A percentile compares a stretch with the other conserved stretches of the same genome.
Conservation (phyloP, 2,797 vertebrate species). For the Sardinella longiceps region DNA sequence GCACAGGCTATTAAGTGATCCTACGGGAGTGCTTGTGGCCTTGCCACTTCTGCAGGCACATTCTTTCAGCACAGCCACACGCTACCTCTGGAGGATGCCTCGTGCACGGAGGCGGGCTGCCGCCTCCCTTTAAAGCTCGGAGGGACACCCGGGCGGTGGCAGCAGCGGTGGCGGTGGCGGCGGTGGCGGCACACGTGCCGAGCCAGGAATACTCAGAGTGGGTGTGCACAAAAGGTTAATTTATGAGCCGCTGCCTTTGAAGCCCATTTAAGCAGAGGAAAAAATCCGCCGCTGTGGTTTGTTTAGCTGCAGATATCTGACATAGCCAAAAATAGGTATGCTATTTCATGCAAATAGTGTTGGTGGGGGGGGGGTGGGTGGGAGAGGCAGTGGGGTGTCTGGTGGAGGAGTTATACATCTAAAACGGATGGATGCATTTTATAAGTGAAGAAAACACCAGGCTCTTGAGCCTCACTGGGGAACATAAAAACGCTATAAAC, state of each 20-base stretch:
- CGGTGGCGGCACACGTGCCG: not conserved
- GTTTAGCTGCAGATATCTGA: not conserved
- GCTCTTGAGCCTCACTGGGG: not conserved
- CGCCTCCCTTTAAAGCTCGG: not conserved
- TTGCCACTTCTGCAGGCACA: not conserved
- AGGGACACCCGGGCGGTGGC: not conserved
- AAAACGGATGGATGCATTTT: conserved; percentile 2
- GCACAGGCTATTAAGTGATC: not conserved
- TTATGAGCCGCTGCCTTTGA: not conserved
- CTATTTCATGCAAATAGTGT: not conserved
- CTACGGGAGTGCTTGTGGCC: not conserved
- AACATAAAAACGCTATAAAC: not conserved
- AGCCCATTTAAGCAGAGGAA: not conserved
- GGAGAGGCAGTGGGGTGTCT: not conserved
- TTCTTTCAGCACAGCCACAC: not conserved
- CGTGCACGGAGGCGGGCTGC: not conserved
- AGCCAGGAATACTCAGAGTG: not conserved
- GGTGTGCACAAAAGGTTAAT: conserved; percentile 1
- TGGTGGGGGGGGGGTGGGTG: not conserved
- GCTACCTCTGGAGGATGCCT: not conserved
- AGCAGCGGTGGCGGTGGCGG: too few species aligned
- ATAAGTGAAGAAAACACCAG: not conserved
- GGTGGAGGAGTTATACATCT: not conserved
- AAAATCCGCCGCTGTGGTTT: not conserved
- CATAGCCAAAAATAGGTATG: not conserved